Percentiles rank a stretch among this genome's conserved stretches.
Evolutionary conservation across 2,888 invertebrate genomes (phyloP).

Genomic region (Ischnura elegans): DNA sequence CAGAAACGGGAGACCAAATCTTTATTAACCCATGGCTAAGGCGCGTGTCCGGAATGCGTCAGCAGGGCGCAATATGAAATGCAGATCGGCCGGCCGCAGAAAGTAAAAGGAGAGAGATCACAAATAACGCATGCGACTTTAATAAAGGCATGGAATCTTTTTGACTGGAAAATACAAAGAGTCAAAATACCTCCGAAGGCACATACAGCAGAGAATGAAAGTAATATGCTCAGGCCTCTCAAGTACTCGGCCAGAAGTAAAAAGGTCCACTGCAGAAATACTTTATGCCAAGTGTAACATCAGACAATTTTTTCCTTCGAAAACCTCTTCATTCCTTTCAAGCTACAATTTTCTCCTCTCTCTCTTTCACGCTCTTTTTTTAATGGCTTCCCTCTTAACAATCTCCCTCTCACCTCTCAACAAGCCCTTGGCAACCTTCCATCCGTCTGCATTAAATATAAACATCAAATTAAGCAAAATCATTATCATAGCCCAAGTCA

Average conservation of each 20-base stretch:
- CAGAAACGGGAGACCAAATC: not conserved
- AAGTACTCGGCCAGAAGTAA: not conserved
- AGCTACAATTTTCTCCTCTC: too few species aligned
- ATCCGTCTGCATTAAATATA: too few species aligned
- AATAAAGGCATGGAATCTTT: not conserved
- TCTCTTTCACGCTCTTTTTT: too few species aligned
- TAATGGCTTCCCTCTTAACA: too few species aligned
- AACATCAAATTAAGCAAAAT: too few species aligned
- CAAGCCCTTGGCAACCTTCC: too few species aligned
- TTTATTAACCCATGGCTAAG: not conserved
- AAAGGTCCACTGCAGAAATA: not conserved
- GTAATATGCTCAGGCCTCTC: not conserved
- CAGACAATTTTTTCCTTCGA: too few species aligned
- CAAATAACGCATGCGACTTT: constrained; percentile 26
- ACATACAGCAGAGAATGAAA: not conserved
- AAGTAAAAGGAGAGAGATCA: not conserved
- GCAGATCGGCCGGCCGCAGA: constrained; percentile 21
- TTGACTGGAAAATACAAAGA: not conserved
- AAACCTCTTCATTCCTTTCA: too few species aligned
- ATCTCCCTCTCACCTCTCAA: too few species aligned
- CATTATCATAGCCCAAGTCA: too few species aligned
- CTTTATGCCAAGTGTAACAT: too few species aligned
- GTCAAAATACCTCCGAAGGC: not conserved
- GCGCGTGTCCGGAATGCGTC: not conserved
- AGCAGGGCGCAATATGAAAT: constrained; percentile 26